phyloP scores from a whole-genome alignment of 1,140 invertebrate genomes.

The Drosophila albomicans region DNA sequence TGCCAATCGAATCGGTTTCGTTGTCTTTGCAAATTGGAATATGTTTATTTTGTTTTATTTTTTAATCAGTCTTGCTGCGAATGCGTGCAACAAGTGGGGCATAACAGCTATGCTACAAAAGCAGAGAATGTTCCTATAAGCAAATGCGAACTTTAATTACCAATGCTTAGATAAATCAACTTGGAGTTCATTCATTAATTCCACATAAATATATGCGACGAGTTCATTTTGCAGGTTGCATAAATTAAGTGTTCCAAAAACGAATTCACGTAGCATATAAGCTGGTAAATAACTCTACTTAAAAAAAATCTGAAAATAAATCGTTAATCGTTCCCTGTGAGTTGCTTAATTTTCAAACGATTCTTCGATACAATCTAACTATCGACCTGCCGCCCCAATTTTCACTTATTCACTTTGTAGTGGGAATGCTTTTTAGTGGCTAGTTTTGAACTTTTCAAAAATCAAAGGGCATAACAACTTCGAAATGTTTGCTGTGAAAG shows the following conservation, averaged over 20 bases:
- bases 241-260: neutral
- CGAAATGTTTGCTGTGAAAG: neutral
- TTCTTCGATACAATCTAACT: too few species aligned
- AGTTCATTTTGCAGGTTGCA: conserved; percentile 1
- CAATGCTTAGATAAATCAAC: neutral
- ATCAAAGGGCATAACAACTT: too few species aligned
- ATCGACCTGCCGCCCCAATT: too few species aligned
- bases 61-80: conserved; percentile 10
- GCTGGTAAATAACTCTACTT: too few species aligned
- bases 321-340: too few species aligned
- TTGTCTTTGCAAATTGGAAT: conserved; percentile 18
- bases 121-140: neutral
- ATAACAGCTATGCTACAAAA: neutral
- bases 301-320: too few species aligned
- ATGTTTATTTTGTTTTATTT: neutral
- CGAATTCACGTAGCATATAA: neutral
- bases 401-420: too few species aligned
- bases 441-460: neutral
- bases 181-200: conserved; percentile 1
- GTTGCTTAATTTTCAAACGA: too few species aligned
- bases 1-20: conserved; percentile 8
- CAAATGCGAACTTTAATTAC: neutral
- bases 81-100: conserved; percentile 4
- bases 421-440: too few species aligned
- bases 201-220: neutral